Conservation (phyloP, 1,140 invertebrate species). For the Anadara kagoshimensis region DNA sequence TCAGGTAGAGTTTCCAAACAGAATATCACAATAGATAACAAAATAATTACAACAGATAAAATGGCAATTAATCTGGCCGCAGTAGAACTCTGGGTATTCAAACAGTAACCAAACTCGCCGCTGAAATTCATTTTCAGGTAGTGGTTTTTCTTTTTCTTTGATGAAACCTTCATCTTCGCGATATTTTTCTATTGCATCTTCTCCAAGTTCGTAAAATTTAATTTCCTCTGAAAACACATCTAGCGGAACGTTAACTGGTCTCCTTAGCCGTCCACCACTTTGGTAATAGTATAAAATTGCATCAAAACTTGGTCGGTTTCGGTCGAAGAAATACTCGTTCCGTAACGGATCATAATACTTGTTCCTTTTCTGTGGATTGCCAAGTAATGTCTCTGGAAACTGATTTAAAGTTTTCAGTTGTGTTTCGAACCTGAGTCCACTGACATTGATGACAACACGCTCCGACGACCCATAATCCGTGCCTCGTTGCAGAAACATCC, state of each 20-base stretch:
- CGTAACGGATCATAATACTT: slow-evolving; percentile 97
- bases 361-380: slow-evolving; percentile 92
- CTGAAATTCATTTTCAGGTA: slow-evolving; percentile 89
- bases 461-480: slow-evolving; percentile 84
- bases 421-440: slow-evolving; percentile 98
- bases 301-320: slow-evolving; percentile 92
- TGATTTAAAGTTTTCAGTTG: slow-evolving; percentile 97
- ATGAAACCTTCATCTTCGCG: slow-evolving; percentile 79
- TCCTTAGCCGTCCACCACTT: slow-evolving; percentile 95
- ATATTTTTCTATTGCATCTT: slow-evolving; percentile 98
- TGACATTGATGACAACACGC: slow-evolving; percentile 98
- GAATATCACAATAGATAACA: slow-evolving; percentile 99
- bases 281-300: slow-evolving; percentile 99
- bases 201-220: slow-evolving; percentile 99
- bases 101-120: slow-evolving; percentile 98
- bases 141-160: slow-evolving; percentile 70
- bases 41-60: slow-evolving; percentile 98
- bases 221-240: slow-evolving; percentile 79
- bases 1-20: slow-evolving; percentile 99
- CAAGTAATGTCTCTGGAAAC: slow-evolving; percentile 98
- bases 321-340: slow-evolving; percentile 99
- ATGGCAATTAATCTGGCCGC: slow-evolving; percentile 98
- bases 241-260: slow-evolving; percentile 98
- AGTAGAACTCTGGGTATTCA: slow-evolving; percentile 99
- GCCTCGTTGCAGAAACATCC: slow-evolving; percentile 75